Base-by-base conservation (phyloP, 2,113 vertebrate genomes). In the Polypterus bichir region DNA sequence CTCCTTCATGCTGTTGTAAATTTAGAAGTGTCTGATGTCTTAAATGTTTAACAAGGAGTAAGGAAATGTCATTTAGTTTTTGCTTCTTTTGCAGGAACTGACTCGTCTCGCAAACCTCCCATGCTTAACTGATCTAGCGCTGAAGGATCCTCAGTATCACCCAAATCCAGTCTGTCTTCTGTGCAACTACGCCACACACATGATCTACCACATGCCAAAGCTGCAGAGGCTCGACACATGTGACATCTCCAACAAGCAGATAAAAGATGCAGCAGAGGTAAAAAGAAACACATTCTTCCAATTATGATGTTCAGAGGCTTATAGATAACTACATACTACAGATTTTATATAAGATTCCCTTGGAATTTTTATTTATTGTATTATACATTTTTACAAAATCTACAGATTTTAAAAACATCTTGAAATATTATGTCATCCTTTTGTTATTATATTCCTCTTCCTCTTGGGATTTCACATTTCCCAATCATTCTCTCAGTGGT, bases 181-280 rank as follows among this genome's bases (percentile, higher is more conserved):
- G 64, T 89, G 75, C 69, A 92, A 94, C 80, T 96, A 93, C 59
- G 78, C 79, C 58, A 91, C 81, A 44, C 92, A 94, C 9, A 65
- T 94, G 4, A 75, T 94, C 2, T 93, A 91, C 73, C 91, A 96
- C 72, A 72, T 92, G 66, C 90, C 92, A 10, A 64, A 59, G 47
- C 88, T 96, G 59, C 80, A 84, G 73, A 78, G 73, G 58, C 83
- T 94, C 3, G 92, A 94, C 74, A 87, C 80, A 0, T 84, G 86
- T 2, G 80, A 91, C 10, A 83, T 94, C 46, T 89, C 85, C 2
- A 72, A 75, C 66, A 88, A 80, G 66, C 76, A 84, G 52, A 76
- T 88, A 62, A 96, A 92, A 70, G 88, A 91, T 27, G 71, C 83
- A 56, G 89, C 89, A 9, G 86, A 92, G 77, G 92, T 92, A 83